phyloP scores from a whole-genome alignment of 2,113 vertebrate genomes.

The Atractosteus spatula region DNA sequence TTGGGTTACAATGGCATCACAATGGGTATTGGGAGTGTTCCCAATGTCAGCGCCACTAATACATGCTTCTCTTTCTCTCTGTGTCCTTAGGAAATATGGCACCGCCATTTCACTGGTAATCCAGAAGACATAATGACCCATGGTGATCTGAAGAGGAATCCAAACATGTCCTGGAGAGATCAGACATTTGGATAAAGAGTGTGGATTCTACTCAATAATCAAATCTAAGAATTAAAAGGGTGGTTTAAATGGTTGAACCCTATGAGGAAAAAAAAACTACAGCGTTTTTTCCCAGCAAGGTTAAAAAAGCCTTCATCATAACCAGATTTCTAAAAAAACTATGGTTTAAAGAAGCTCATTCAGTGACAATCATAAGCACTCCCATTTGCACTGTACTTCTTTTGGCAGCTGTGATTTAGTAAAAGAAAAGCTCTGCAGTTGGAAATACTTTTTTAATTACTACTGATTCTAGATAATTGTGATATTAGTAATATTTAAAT shows the following conservation, averaged over 20 bases:
- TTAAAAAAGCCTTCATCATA: too few species aligned
- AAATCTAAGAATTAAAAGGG: too few species aligned
- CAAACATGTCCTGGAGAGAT: neutral
- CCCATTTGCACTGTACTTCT: too few species aligned
- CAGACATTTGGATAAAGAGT: neutral
- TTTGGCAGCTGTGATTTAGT: too few species aligned
- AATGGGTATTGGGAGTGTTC: neutral
- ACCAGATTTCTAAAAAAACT: too few species aligned
- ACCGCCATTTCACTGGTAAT: neutral
- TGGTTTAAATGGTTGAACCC: neutral
- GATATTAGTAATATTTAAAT: too few species aligned
- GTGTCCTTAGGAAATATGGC: neutral
- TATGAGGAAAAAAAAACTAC: neutral
- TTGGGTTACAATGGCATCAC: conserved; percentile 34
- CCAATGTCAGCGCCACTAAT: neutral
- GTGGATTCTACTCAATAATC: neutral
- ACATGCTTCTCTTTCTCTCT: neutral
- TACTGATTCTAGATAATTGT: too few species aligned
- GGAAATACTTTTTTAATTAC: too few species aligned
- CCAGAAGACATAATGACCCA: neutral
- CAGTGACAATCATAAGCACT: too few species aligned
- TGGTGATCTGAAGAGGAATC: conserved; percentile 1
- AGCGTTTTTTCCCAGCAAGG: too few species aligned
- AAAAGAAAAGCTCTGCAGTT: too few species aligned
- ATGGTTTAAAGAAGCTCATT: too few species aligned